A percentile compares a stretch with the other conserved stretches of the same genome.
Evolutionary conservation across 1,140 invertebrate genomes (phyloP).

Genomic region (Sinonovacula constricta): DNA sequence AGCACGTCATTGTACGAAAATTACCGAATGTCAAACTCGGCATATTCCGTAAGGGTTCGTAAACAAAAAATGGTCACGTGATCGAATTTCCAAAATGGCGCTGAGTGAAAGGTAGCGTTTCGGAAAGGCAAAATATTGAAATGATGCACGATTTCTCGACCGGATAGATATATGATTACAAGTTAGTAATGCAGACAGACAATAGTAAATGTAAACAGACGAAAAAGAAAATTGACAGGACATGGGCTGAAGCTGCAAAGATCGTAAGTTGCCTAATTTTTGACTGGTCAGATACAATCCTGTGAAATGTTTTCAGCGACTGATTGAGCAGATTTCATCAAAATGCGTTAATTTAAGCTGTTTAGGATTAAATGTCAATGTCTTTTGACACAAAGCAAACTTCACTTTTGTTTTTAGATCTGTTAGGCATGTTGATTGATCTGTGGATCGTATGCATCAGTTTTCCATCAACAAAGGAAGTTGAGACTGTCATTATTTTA

Average conservation of each 20-base stretch:
- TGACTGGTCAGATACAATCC: neutral
- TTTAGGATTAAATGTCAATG: neutral
- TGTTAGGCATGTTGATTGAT: neutral
- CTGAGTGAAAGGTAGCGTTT: conserved; percentile 17
- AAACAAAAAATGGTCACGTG: conserved; percentile 54
- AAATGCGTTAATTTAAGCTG: neutral
- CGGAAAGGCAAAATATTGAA: conserved; percentile 2
- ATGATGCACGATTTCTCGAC: neutral
- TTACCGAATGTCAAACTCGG: conserved; percentile 38
- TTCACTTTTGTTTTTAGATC: neutral
- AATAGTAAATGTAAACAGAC: conserved; percentile 65
- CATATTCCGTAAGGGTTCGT: conserved; percentile 31
- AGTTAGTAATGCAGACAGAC: conserved; percentile 69
- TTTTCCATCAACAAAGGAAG: too few species aligned
- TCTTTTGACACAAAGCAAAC: neutral
- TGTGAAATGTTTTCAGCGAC: neutral
- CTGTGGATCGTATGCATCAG: neutral
- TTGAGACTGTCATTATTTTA: too few species aligned
- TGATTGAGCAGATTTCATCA: neutral
- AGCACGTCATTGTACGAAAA: conserved; percentile 63
- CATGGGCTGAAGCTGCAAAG: conserved; percentile 76
- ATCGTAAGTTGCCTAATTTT: conserved; percentile 64
- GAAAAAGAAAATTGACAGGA: conserved; percentile 72
- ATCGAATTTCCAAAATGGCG: conserved; percentile 64
- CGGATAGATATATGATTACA: neutral